Evolutionary conservation across 2,888 invertebrate species (phyloP).

Genomic region (Trilocha varians): DNA sequence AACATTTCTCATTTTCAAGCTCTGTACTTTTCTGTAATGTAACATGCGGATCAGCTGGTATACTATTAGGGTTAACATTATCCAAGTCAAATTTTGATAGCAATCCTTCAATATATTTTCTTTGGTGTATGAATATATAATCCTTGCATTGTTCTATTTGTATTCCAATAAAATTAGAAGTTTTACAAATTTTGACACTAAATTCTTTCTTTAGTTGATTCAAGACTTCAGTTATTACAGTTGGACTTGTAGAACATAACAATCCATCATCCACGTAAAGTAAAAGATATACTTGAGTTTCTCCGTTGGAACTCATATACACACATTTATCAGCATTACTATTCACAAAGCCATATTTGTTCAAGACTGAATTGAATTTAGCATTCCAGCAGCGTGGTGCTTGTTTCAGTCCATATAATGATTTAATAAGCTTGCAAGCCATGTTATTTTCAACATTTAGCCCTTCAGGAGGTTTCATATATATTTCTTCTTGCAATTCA

Average conservation of each 20-base stretch:
- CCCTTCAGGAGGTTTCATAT: slow-evolving; percentile 6
- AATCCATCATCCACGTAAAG: too few relatives aligned
- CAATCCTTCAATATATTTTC: slow-evolving; percentile 7
- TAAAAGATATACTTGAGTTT: neutral
- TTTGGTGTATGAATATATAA: slow-evolving; percentile 9
- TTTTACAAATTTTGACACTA: slow-evolving; percentile 6
- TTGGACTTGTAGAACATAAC: too few relatives aligned
- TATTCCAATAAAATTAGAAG: slow-evolving; percentile 10
- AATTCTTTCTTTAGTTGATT: slow-evolving; percentile 7
- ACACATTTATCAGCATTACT: too few relatives aligned
- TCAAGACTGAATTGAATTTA: too few relatives aligned
- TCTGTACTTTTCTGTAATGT: too few relatives aligned
- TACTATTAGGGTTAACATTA: slow-evolving; percentile 2
- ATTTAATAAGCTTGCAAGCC: slow-evolving; percentile 8
- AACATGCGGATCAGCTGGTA: too few relatives aligned
- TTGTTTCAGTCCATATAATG: slow-evolving; percentile 6
- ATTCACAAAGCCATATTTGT: too few relatives aligned
- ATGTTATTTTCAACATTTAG: neutral
- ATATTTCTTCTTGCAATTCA: slow-evolving; percentile 10
- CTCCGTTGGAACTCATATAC: too few relatives aligned
- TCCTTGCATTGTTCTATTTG: slow-evolving; percentile 8
- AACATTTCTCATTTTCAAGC: slow-evolving; percentile 6
- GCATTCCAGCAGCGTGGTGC: too few relatives aligned
- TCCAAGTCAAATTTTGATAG: slow-evolving; percentile 6
- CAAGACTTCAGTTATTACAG: slow-evolving; percentile 1